Conservation (phyloP, 2,797 vertebrate genomes). For the Hydrophis major region DNA sequence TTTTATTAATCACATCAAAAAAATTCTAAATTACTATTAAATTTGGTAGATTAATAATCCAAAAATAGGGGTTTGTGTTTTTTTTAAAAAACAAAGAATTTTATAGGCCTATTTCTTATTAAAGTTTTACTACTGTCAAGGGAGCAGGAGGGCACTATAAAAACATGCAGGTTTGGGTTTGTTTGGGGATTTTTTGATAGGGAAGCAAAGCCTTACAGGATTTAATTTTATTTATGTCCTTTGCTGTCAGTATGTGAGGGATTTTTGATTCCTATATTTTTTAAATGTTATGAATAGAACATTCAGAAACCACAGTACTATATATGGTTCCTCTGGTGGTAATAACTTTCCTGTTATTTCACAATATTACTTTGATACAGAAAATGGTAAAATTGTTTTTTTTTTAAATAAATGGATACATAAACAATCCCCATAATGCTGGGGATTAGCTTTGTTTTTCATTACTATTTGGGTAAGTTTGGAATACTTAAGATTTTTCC, state of each 20-base stretch:
- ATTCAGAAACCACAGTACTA: background rate
- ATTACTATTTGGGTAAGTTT: background rate
- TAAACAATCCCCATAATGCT: background rate
- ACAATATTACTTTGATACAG: background rate
- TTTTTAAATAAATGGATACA: background rate
- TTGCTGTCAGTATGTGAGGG: background rate
- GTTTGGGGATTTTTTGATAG: background rate
- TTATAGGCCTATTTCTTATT: background rate
- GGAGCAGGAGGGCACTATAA: background rate
- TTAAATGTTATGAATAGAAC: background rate
- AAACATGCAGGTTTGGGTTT: background rate
- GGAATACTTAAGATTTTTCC: background rate
- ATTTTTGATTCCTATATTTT: background rate
- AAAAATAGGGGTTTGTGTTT: background rate
- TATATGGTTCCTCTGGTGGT: background rate
- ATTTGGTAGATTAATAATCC: background rate
- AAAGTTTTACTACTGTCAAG: background rate
- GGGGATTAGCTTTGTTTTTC: background rate
- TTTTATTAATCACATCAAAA: background rate
- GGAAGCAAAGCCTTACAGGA: background rate
- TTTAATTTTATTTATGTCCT: background rate
- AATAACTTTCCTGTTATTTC: background rate
- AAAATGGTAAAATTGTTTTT: background rate
- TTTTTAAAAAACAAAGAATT: background rate
- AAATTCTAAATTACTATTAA: background rate